Conservation (phyloP, 2,113 vertebrate genomes). For the Lepus timidus region DNA sequence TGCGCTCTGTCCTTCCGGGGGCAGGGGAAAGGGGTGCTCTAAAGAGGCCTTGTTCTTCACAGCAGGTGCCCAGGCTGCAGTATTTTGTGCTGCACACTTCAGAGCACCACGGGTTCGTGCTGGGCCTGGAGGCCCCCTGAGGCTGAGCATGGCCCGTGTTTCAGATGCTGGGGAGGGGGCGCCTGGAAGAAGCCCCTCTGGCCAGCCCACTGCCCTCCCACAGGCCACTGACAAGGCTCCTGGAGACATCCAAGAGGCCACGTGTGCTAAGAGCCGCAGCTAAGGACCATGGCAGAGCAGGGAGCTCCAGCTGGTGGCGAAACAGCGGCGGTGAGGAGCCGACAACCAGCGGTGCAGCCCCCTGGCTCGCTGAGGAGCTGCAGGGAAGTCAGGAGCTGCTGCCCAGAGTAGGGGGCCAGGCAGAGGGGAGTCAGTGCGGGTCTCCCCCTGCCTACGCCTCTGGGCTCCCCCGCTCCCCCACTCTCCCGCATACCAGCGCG, state of each 20-base stretch:
- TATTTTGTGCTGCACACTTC: neutral
- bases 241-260: accelerated
- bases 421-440: neutral
- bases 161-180: too few species aligned
- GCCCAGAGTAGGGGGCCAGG: neutral
- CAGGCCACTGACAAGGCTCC: neutral
- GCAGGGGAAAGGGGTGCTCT: neutral
- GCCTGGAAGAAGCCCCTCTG: neutral
- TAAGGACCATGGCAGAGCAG: neutral
- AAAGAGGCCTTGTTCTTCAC: neutral
- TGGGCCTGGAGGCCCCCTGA: neutral
- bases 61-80: too few species aligned
- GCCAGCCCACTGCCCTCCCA: neutral
- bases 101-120: neutral
- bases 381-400: neutral
- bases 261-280: neutral
- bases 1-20: too few species aligned
- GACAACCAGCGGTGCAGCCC: neutral
- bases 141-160: neutral
- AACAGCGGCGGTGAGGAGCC: accelerated
- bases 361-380: neutral
- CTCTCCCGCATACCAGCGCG: constrained; percentile 23
- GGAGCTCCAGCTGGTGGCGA: neutral
- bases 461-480: neutral
- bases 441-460: neutral